phyloP scores from a whole-genome alignment of 2,797 vertebrate genomes.

The Crax fasciolata region DNA sequence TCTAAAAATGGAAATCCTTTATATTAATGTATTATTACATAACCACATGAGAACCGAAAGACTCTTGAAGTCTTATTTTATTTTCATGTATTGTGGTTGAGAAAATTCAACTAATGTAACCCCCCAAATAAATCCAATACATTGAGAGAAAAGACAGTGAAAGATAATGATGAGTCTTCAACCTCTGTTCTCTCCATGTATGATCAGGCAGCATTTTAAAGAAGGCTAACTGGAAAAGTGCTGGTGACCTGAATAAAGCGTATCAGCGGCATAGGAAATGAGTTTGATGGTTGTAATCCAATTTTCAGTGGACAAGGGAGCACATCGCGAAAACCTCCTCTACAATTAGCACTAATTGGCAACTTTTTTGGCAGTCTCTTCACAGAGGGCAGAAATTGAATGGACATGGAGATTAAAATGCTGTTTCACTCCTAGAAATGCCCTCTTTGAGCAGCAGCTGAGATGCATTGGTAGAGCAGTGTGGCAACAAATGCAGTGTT shows the following conservation, averaged over 20 bases:
- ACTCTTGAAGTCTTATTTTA: not conserved
- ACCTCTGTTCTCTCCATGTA: not conserved
- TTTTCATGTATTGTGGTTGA: constrained; percentile 13
- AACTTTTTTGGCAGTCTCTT: constrained; percentile 77
- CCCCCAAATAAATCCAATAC: not conserved
- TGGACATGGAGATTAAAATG: constrained; percentile 52
- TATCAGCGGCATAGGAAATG: constrained; percentile 68
- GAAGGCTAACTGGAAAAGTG: constrained; percentile 43
- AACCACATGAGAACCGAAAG: constrained; percentile 45
- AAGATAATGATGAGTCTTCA: not conserved
- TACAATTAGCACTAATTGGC: constrained; percentile 80
- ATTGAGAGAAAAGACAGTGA: constrained; percentile 14
- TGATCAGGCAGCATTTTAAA: constrained; percentile 25
- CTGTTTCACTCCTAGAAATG: constrained; percentile 54
- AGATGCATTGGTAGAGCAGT: not conserved
- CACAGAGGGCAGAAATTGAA: constrained; percentile 59
- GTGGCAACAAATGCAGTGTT: not conserved
- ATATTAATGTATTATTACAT: constrained; percentile 46
- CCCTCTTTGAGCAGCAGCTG: constrained; percentile 14
- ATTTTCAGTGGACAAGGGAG: constrained; percentile 63
- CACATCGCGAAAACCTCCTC: constrained; percentile 69
- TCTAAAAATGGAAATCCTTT: constrained; percentile 73
- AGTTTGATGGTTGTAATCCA: constrained; percentile 74
- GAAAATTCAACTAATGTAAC: constrained; percentile 1
- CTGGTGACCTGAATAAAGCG: constrained; percentile 75